Base-by-base conservation (phyloP, 2,113 vertebrate species). In the Lipophrys pholis region DNA sequence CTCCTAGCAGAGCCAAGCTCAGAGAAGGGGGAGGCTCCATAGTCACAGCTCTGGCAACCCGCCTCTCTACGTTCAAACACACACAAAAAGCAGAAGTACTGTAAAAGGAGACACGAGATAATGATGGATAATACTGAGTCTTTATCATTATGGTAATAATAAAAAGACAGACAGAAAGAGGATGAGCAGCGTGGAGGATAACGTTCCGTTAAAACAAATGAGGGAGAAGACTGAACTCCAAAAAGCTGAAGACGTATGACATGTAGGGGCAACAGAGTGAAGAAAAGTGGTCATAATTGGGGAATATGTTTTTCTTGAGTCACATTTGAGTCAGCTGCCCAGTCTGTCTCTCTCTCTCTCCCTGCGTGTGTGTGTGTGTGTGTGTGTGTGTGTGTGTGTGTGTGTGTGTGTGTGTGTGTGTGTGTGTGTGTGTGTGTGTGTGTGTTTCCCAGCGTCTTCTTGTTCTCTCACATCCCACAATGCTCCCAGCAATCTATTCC, bases 1-100 rank as follows among this genome's bases (percentile, higher is more conserved):
- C 92, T 70, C 92, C 91, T 61, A 94, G 89, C 54, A 94, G 90
- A 83, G 92, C 90, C 89, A 94, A 78, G 86, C 90, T 93, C 84
- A 94, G 87, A 79, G 93, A 93, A 77, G 94, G 92, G 76, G 93
- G 92, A 70, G 93, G 93, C 87, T 95, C 94, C 94, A 95, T 95
- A 85, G 86, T 89, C 88, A 81, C 80, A 43, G 78, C 56, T 72
- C 72, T 62, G 84, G 57, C 77, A 62, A 59, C 52, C n/a, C 78
- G 81, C 88, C 87, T 78, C 78, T 84, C 84, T 85, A 46, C 30
- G 50, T 48, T 59, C 39, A 54, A 43, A 83, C 53, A 80, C 57
- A 80, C 41, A 76, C 11, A 41, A 21, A 65, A 53, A 49, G 65
- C 30, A 66, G 48, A 69, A 55, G 38, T 71, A 63, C 55, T 58